Evolutionary conservation across 2,888 invertebrate species (phyloP).

Genomic region (Tetrapedia diversipes): DNA sequence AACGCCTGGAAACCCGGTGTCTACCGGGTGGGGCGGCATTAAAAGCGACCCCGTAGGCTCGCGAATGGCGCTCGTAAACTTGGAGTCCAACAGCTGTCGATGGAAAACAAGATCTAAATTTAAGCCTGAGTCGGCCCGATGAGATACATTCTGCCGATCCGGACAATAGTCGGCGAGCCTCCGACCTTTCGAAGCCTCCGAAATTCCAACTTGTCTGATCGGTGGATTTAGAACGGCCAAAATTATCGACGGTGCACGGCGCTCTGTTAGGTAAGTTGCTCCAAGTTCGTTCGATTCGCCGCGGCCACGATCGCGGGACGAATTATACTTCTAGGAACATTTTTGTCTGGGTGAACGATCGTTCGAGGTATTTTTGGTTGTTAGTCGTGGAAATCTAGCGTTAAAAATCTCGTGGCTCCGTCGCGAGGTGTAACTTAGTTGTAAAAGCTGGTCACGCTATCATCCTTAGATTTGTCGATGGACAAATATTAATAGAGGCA

Average conservation of each 20-base stretch:
- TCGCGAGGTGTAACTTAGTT: too few species aligned
- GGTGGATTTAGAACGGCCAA: slow-evolving; percentile 10
- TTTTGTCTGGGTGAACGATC: too few species aligned
- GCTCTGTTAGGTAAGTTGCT: not conserved
- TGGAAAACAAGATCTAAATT: slow-evolving; percentile 80
- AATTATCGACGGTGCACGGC: not conserved
- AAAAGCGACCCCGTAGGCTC: slow-evolving; percentile 78
- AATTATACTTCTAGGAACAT: too few species aligned
- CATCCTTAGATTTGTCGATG: too few species aligned
- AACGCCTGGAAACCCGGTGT: not conserved
- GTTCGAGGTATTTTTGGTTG: not conserved
- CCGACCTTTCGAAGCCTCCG: slow-evolving; percentile 19
- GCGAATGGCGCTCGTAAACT: slow-evolving; percentile 79
- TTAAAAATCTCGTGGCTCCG: too few species aligned
- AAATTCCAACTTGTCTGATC: not conserved
- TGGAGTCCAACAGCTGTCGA: slow-evolving; percentile 79
- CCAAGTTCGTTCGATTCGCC: not conserved
- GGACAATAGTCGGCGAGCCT: slow-evolving; percentile 55
- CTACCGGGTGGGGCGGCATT: slow-evolving; percentile 63
- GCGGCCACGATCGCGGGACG: too few species aligned
- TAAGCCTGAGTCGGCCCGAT: slow-evolving; percentile 66
- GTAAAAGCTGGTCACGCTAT: too few species aligned
- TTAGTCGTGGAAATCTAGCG: too few species aligned
- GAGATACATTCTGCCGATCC: slow-evolving; percentile 40
- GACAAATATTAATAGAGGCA: too few species aligned